Percentiles rank a stretch among this genome's conserved stretches.
These are phyloP conservation scores for Metacarcinus magister DNA, from an alignment of 2,888 invertebrate genomes.

Conservation along the genomic window DNA sequence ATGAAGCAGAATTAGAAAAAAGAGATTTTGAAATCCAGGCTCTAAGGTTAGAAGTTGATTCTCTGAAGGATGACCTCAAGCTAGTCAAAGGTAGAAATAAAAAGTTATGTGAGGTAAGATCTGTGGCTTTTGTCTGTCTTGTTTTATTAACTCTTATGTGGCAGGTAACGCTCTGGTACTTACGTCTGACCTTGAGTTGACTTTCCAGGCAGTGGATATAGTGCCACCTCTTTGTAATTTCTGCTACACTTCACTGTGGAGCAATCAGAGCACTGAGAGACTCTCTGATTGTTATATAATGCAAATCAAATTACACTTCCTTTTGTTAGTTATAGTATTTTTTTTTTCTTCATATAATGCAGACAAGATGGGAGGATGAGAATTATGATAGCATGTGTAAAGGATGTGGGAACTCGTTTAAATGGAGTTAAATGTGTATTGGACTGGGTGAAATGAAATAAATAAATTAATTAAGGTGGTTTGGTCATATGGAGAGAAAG, in stretches of 20 bases:
- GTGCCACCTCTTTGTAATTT: background rate
- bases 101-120: conserved; percentile 90
- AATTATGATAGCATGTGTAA: too few relatives aligned
- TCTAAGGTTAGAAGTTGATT: conserved; percentile 83
- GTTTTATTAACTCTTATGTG: background rate
- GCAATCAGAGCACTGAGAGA: background rate
- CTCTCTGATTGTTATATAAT: background rate
- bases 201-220: background rate
- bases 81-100: conserved; percentile 90
- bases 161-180: background rate
- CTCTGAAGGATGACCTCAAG: conserved; percentile 88
- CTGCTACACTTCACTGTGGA: background rate
- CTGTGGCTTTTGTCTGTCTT: background rate
- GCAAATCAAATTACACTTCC: too few relatives aligned
- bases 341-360: too few relatives aligned
- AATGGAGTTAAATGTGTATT: too few relatives aligned
- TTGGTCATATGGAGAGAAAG: too few relatives aligned
- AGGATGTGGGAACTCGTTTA: too few relatives aligned
- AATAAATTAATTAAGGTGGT: too few relatives aligned
- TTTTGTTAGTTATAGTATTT: too few relatives aligned
- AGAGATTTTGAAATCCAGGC: conserved; percentile 83
- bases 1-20: conserved; percentile 83
- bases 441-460: too few relatives aligned
- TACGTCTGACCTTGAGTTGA: background rate
- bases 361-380: too few relatives aligned